Conservation (phyloP, 2,888 invertebrate genomes). For the Cephalotes varians region DNA sequence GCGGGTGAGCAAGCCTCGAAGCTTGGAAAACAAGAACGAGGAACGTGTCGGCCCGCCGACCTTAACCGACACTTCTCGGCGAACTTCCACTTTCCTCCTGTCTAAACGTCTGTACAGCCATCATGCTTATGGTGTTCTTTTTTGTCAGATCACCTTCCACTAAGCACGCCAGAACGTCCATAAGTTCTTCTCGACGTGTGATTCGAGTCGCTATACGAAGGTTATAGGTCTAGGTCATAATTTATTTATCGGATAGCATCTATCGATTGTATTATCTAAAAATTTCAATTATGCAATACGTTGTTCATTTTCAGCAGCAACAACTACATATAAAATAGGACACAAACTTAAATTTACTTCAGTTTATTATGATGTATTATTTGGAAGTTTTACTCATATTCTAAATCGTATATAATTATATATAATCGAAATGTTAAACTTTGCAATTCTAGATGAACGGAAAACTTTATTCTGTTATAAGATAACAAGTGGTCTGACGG, state of each 20-base stretch:
- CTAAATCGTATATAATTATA: too few relatives aligned
- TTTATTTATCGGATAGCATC: slow-evolving; percentile 48
- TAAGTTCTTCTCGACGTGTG: slow-evolving; percentile 46
- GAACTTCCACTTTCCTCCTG: slow-evolving; percentile 72
- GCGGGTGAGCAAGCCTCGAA: slow-evolving; percentile 23
- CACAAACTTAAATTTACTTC: background rate
- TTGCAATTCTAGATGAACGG: background rate
- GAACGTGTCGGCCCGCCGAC: slow-evolving; percentile 65
- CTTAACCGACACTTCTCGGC: slow-evolving; percentile 65
- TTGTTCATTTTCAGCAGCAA: background rate
- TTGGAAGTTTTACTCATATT: background rate
- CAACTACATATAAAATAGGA: background rate
- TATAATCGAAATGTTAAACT: slow-evolving; percentile 12
- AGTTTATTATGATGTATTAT: background rate
- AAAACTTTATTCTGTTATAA: slow-evolving; percentile 54
- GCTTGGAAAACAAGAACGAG: slow-evolving; percentile 44
- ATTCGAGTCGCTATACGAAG: slow-evolving; percentile 29
- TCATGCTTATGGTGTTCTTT: slow-evolving; percentile 42
- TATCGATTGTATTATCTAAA: slow-evolving; percentile 29
- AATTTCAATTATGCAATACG: background rate
- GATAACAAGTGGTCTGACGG: slow-evolving; percentile 53
- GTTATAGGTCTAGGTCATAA: slow-evolving; percentile 48
- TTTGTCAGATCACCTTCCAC: slow-evolving; percentile 47
- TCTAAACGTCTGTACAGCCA: slow-evolving; percentile 65
- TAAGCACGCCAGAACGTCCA: background rate